These are phyloP conservation scores for Megaleporinus macrocephalus DNA, from an alignment of 2,113 vertebrate genomes.

Conservation along the genomic window DNA sequence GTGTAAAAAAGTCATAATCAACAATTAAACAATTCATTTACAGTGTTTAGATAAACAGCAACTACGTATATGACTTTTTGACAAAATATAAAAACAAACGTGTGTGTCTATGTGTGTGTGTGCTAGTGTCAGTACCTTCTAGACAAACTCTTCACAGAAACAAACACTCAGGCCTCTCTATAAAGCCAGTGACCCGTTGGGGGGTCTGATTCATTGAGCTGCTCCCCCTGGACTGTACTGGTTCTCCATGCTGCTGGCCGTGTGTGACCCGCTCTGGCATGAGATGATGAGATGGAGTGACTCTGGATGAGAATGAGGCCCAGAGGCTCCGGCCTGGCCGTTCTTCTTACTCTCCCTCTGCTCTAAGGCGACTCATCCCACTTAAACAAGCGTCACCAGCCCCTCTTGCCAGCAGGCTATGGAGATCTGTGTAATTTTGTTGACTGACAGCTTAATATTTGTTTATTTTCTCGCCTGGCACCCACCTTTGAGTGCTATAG, in stretches of 20 bases:
- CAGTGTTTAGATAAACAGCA: too few species aligned
- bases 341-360: conserved; percentile 28
- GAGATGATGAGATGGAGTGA: conserved; percentile 66
- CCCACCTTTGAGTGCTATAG: conserved; percentile 78
- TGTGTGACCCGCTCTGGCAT: conserved; percentile 49
- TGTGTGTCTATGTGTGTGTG: neutral
- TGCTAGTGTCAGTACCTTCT: neutral
- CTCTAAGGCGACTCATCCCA: conserved; percentile 75
- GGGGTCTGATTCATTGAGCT: conserved; percentile 21
- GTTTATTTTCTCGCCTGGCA: conserved; percentile 89
- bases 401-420: conserved; percentile 71
- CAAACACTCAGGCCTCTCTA: conserved; percentile 11
- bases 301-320: conserved; percentile 60
- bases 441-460: conserved; percentile 92
- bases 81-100: too few species aligned
- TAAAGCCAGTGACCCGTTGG: conserved; percentile 23
- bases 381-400: conserved; percentile 71
- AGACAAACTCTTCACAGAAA: conserved; percentile 14
- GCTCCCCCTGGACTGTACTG: conserved; percentile 10
- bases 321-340: conserved; percentile 42
- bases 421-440: conserved; percentile 86
- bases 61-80: too few species aligned
- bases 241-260: conserved; percentile 38
- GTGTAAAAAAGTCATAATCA: neutral
- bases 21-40: too few species aligned